Percentiles rank a stretch among this genome's conserved stretches.
phyloP scores from a whole-genome alignment of 2,113 vertebrate genomes.

The Craseonycteris thonglongyai region DNA sequence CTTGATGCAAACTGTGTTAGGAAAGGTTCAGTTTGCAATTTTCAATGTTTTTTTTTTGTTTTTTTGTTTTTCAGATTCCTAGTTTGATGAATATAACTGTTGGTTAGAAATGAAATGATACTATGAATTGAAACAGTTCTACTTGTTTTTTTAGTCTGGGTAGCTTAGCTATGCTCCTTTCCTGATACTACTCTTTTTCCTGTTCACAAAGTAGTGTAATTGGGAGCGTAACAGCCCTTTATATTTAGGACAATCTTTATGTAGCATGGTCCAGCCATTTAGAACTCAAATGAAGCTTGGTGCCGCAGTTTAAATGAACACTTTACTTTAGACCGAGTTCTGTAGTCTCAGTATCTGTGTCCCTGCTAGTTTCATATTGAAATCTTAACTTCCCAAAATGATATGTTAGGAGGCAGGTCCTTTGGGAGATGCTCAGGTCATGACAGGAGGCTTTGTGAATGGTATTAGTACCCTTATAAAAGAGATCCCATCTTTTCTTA shows the following conservation, averaged over 20 bases:
- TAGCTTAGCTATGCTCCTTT: background rate
- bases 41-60: too few species aligned
- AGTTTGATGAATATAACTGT: constrained; percentile 13
- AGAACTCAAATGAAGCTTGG: constrained; percentile 16
- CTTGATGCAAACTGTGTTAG: background rate
- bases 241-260: constrained; percentile 21
- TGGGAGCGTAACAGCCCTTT: background rate
- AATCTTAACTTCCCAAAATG: background rate
- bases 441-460: background rate
- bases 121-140: background rate
- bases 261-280: background rate
- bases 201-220: background rate
- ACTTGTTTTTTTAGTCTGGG: background rate
- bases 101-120: constrained; percentile 8
- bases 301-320: constrained; percentile 12
- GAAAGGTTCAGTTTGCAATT: background rate
- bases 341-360: background rate
- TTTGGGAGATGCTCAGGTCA: background rate
- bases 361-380: background rate
- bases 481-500: too few species aligned
- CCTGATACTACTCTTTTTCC: background rate
- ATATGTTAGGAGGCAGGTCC: background rate
- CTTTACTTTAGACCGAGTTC: background rate
- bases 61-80: constrained; percentile 25
- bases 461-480: background rate